A percentile compares a stretch with the other conserved stretches of the same genome.
Conservation (phyloP, 2,888 invertebrate species). For the Pachydiplax longipennis region DNA sequence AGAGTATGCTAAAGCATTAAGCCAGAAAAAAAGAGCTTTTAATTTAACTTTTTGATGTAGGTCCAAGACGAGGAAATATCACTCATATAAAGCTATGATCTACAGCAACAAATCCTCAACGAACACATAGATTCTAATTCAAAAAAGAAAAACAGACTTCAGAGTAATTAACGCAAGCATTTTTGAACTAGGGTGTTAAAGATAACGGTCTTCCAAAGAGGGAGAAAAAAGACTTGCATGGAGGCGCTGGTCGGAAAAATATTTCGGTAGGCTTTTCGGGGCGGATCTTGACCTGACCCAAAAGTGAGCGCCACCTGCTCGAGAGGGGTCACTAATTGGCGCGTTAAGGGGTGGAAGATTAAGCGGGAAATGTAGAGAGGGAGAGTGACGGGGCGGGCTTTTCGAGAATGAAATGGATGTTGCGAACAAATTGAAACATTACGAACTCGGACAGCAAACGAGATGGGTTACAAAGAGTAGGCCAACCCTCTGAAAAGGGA, state of each 20-base stretch:
- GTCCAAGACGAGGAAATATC: no score
- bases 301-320: background rate
- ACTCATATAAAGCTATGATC: no score
- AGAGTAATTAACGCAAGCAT: background rate
- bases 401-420: background rate
- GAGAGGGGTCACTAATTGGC: conserved; percentile 16
- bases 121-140: no score
- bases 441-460: background rate
- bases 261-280: background rate
- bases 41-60: no score
- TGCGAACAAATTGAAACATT: conserved; percentile 43
- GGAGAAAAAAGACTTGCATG: background rate
- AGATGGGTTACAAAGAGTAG: background rate
- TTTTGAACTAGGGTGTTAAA: background rate
- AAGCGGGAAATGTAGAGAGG: background rate
- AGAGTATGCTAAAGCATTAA: no score
- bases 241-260: background rate
- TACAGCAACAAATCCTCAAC: no score
- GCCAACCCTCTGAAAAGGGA: background rate
- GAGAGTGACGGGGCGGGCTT: background rate
- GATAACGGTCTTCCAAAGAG: background rate
- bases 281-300: background rate
- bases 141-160: no score
- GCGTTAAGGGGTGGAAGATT: conserved; percentile 12
- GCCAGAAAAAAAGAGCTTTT: no score